A percentile compares a stretch with the other conserved stretches of the same genome.
phyloP scores from a whole-genome alignment of 2,888 invertebrate species.

The Coremacera marginata region DNA sequence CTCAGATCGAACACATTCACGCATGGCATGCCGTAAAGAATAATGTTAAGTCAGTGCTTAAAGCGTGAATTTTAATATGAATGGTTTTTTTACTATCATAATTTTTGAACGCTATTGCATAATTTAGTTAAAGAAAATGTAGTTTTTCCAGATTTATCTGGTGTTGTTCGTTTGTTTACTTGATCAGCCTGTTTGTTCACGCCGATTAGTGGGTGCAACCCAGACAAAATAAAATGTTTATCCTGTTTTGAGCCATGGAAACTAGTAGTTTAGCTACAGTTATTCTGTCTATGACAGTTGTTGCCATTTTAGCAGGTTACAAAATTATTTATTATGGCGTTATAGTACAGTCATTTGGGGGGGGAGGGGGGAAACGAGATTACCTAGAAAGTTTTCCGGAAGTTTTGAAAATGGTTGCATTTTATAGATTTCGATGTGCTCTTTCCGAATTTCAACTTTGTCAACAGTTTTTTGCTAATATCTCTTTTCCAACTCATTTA shows the following conservation, averaged over 20 bases:
- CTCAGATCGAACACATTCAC: background rate
- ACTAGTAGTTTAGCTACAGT: conserved; percentile 6
- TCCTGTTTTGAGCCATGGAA: background rate
- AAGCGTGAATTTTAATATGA: conserved; percentile 20
- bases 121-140: conserved; percentile 22
- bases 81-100: no score
- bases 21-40: background rate
- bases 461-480: no score
- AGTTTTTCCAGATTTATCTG: conserved; percentile 15
- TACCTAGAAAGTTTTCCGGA: no score
- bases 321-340: no score
- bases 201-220: background rate
- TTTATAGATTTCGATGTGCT: no score
- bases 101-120: background rate
- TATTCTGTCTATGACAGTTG: background rate
- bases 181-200: no score
- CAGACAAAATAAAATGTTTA: background rate
- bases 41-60: conserved; percentile 11
- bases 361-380: no score
- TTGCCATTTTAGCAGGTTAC: background rate
- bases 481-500: no score
- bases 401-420: no score
- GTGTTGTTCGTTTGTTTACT: background rate
- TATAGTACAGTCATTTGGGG: no score
- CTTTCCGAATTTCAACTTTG: no score